Base-by-base conservation (phyloP, 1,140 invertebrate species). In the Sipha flava region DNA sequence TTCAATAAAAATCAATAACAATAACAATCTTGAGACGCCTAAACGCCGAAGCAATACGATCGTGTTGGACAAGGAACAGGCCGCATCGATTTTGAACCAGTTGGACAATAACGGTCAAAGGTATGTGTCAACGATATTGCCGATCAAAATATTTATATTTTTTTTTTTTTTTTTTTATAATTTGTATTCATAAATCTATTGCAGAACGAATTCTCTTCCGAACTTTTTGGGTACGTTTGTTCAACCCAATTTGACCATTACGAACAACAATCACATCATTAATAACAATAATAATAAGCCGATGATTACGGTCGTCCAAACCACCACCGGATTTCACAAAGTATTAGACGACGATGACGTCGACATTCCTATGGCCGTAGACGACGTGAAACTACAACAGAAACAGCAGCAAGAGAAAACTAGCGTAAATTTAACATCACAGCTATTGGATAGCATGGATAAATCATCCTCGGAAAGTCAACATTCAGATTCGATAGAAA, bases 221-320 rank as follows among this genome's bases (percentile, higher is more conserved):
- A 88, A 87, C 82, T 88, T 89, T 81, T 82, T 87, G 26, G 86
- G 86, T 26, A 84, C 89, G 6, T 85, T 86, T 49, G 82, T 85
- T 52, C 72, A 79, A 64, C 79, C 79, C 54, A 79, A 81, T 79
- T 45, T 81, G 34, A 79, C 79, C 1, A 23, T 79, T 26, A 66
- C 54, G 18, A 64, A 49, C 16, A 62, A 29, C 31, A 79, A 66
- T 37, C 64, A 79, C 37, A 79, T 4, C 2, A 47, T 21, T 6
- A 80, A 66, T 59, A 72, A 75, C 10, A 70, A 68, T 16, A 59
- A 18, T n/a, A 62, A 26, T 1, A 80, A 64, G 3, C 43, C 43
- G 14, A 29, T 43, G 29, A 34, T 23, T 26, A 45, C 70, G 4
- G 43, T 29, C 6, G 70, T 77, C 14, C 68, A 75, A 26, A 57